phyloP scores from a whole-genome alignment of 2,797 vertebrate species.

The Acanthurus lineatus region DNA sequence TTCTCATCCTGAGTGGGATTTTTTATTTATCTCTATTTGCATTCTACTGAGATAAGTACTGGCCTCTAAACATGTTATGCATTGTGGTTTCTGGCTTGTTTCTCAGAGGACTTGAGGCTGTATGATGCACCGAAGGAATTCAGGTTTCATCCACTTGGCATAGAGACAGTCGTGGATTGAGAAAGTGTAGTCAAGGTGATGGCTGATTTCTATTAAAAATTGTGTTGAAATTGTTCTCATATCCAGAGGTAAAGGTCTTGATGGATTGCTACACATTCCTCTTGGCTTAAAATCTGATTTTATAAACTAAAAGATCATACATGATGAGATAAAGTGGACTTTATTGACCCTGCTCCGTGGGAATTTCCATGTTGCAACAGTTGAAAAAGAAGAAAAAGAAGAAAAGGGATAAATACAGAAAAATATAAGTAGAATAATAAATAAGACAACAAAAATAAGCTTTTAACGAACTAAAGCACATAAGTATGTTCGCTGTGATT shows the following conservation, averaged over 20 bases:
- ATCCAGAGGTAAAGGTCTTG: conserved; percentile 21
- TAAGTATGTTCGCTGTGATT: too few relatives aligned
- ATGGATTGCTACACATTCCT: conserved; percentile 22
- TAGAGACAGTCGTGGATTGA: conserved; percentile 11
- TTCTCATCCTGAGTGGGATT: conserved; percentile 58
- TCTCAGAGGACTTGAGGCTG: conserved; percentile 42
- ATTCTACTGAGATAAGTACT: conserved; percentile 53
- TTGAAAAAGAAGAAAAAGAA: too few relatives aligned
- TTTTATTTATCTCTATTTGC: conserved; percentile 58
- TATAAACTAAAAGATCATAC: background rate
- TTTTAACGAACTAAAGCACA: too few relatives aligned
- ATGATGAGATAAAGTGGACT: background rate
- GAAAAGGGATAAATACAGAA: too few relatives aligned
- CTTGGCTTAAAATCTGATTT: conserved; percentile 12
- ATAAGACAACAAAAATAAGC: too few relatives aligned
- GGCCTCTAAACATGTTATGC: conserved; percentile 59
- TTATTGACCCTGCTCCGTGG: too few relatives aligned
- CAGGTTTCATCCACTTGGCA: conserved; percentile 42
- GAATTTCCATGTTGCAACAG: too few relatives aligned
- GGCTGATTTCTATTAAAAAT: conserved; percentile 35
- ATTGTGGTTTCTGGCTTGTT: conserved; percentile 66
- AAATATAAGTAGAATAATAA: too few relatives aligned
- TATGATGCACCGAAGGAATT: conserved; percentile 48
- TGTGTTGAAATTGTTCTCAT: conserved; percentile 24
- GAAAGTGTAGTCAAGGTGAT: conserved; percentile 11